Base-by-base conservation (phyloP, 1,140 invertebrate genomes). In the Drosophila sturtevanti region DNA sequence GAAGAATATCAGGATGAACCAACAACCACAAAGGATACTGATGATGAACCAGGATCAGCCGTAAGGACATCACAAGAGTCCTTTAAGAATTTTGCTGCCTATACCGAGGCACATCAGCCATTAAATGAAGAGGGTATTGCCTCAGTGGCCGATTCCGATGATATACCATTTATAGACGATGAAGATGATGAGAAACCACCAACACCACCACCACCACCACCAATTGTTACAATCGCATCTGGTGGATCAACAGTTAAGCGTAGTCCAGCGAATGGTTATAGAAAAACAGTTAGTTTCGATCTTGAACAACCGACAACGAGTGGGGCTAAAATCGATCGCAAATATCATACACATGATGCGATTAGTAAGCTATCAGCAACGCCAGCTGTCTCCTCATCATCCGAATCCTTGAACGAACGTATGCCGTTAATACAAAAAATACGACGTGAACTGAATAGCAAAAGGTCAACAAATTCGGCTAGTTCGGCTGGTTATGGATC, bases 281-380 rank as follows among this genome's bases (percentile, higher is more conserved):
- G 91, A 0, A 92, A 92, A 62, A 92, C 91, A 0, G 91, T 92
- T 7, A 92, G 91, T 54, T 92, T 92, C 54, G 91, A 92, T 76
- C 62, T 92, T 24, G 86, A 92, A 31, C 89, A 91, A 21, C 63
- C 69, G 1, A 14, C 69, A 16, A 35, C 66, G 4, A 64, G 54
- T 21, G 68, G 59, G 7, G 24, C 63, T 12, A 66, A 73, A 48
- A 85, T 89, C n/a, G 90, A 91, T 66, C 75, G 90, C 9, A 90
- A 91, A 56, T 91, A 91, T 62, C 82, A 91, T 22, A 91, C 90
- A 9, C 90, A 91, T 35, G 90, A 91, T 58, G 90, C 90, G 24
- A 91, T 91, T 61, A 91, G 90, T 48, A 75, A 89, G 41, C 41
- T 48, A 48, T 48, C 41, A 6, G 4, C 38, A 18, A 16, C 41